phyloP scores from a whole-genome alignment of 64 coral and sea anemone genomes.

The Catalaphyllia jardinei region DNA sequence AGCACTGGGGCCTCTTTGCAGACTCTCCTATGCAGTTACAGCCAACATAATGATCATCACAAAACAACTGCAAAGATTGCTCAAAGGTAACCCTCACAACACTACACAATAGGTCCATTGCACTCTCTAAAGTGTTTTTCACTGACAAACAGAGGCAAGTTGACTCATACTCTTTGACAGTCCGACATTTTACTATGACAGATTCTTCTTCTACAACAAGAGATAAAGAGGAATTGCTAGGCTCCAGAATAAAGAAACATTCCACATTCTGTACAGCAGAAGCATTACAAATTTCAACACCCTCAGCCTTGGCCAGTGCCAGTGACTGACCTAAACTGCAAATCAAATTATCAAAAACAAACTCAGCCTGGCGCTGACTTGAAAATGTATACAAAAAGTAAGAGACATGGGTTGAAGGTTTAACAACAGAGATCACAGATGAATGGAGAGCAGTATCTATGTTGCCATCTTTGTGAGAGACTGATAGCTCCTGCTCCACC shows the following conservation, averaged over 20 bases:
- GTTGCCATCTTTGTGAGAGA: not conserved
- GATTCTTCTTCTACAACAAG: not conserved
- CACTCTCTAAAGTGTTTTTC: not conserved
- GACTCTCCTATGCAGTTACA: not conserved
- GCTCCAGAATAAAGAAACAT: not conserved
- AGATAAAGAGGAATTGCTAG: not conserved
- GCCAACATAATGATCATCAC: not conserved
- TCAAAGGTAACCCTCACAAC: not conserved
- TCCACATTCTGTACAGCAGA: not conserved
- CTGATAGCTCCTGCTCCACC: not conserved
- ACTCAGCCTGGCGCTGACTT: not conserved
- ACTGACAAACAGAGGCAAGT: not conserved
- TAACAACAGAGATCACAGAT: not conserved
- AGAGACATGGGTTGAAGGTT: not conserved
- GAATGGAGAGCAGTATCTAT: constrained; percentile 1
- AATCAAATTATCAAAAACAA: constrained; percentile 1
- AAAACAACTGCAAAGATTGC: not conserved
- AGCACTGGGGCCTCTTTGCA: too few species aligned
- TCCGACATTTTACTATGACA: not conserved
- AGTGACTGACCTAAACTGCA: not conserved
- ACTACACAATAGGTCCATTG: not conserved
- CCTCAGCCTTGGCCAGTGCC: not conserved
- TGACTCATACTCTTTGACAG: not conserved
- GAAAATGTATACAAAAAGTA: not conserved
- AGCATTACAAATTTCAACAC: not conserved